Evolutionary conservation across 2,113 vertebrate genomes (phyloP).

Genomic region (Psettodes erumei): DNA sequence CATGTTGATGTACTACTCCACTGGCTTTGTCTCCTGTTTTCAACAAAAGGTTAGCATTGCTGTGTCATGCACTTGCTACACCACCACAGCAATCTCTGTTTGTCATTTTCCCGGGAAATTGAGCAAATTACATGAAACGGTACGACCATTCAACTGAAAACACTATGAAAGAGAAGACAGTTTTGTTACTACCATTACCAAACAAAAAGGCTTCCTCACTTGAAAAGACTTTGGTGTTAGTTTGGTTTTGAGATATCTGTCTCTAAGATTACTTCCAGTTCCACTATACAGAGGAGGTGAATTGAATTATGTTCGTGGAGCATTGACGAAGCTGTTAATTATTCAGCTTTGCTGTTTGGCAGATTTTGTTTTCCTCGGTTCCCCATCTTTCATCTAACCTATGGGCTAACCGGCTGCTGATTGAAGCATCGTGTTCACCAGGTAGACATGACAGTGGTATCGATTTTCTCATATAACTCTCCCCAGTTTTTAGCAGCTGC

Average conservation of each 20-base stretch:
- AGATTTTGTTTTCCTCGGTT: neutral
- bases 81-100: slow-evolving; percentile 9
- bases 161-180: neutral
- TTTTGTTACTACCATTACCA: too few species aligned
- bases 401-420: neutral
- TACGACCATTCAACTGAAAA: slow-evolving; percentile 1
- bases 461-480: neutral
- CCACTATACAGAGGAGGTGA: neutral
- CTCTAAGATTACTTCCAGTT: neutral
- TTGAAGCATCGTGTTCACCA: neutral
- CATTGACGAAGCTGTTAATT: neutral
- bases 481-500: neutral
- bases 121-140: slow-evolving; percentile 24
- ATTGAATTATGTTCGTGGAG: too few species aligned
- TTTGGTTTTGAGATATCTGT: neutral
- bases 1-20: slow-evolving; percentile 18
- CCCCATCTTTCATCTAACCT: neutral
- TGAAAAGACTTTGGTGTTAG: neutral
- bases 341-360: neutral
- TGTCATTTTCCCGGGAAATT: slow-evolving; percentile 29
- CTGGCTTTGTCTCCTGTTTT: slow-evolving; percentile 39
- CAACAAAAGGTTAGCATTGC: slow-evolving; percentile 1
- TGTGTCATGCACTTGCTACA: slow-evolving; percentile 11
- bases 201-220: neutral
- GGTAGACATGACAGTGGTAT: neutral